Base-by-base conservation (phyloP, 2,888 invertebrate genomes). In the Netelia inedita region DNA sequence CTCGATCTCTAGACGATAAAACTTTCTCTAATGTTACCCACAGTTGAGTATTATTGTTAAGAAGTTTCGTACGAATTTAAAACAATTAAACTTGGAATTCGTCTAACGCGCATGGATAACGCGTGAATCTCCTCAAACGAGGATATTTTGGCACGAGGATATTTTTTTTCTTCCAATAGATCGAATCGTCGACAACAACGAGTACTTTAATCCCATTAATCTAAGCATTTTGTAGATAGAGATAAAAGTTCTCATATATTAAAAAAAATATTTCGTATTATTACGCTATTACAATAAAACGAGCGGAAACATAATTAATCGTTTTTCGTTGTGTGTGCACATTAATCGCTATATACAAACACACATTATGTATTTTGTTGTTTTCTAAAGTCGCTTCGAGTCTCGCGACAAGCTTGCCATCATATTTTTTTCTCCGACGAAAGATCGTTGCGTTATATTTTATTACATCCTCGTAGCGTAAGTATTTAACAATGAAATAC, bases 231-330 rank as follows among this genome's bases (percentile, higher is more conserved):
- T 14, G 3, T 80, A 78, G 68, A 59, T 68, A 78, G 59, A 78
- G 76, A 50, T 78, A 59, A 66, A 78, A 68, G 66, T 55, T 43
- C 59, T 78, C 68, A 46, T 66, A 59, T 78, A 78, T 68, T 68
- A 68, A 78, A 46, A 46, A 46, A 46, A 78, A 68, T 78, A 78
- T 78, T 10, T 68, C 66, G 59, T 57, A 76, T 68, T 57, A 55
- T 78, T 78, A 59, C 41, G 23, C 59, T 78, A 76, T 66, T 68
- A 78, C 59, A 78, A 78, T 46, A 57, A 57, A 68, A 46, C 21
- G 46, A 68, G 14, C 76, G 46, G 21, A 78, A 76, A 68, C 50
- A 50, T 46, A 46, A 46, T 46, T 46, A 14, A n/a, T n/a, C n/a
- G n/a, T n/a, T 46, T 46, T 14, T 46, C 46, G 14, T 46, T 46